Base-by-base conservation (phyloP, 2,888 invertebrate species). In the Balanococcus diminutus region DNA sequence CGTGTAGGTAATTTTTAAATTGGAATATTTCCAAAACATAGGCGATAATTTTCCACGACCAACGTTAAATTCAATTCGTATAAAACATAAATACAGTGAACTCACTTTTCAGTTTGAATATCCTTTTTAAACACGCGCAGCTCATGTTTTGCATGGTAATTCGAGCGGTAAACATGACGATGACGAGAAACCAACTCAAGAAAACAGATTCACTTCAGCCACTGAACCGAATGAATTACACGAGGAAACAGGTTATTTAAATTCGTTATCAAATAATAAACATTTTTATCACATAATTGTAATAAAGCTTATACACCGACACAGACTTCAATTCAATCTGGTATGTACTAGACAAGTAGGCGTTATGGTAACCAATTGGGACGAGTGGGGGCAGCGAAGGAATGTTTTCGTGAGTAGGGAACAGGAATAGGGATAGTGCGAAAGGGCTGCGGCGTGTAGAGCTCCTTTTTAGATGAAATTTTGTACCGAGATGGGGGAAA, bases 221-320 rank as follows among this genome's bases (percentile, higher is more conserved):
- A 79, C 75, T 79, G 16, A 79, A 11, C n/a, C 36, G 16, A 79
- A 11, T 8, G 22, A 5, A 79, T 36, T 32, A 19, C 6, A 32
- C 75, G 75, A 79, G 75, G 75, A 79, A 79, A 36, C 75, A 36
- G n/a, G 72, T 36, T 79, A 79, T 79, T 79, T 79, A 79, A 79
- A 79, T 79, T 36, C 75, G 75, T 79, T 79, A 79, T 79, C 75
- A 79, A 79, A 79, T 22, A 79, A 36, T 79, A 36, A 32, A 36
- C 75, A 79, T 79, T n/a, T 79, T 79, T 79, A 79, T 79, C 75
- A 36, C 36, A 25, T 36, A 79, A 36, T 79, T 79, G 19, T 36
- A 36, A 79, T 79, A 79, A 72, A 72, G 11, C 67, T 6, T n/a
- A n/a, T n/a, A 51, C 51, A 36, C n/a, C 19, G 8, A 56, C 19